phyloP scores from a whole-genome alignment of 1,140 invertebrate species.

The Acyrthosiphon pisum region DNA sequence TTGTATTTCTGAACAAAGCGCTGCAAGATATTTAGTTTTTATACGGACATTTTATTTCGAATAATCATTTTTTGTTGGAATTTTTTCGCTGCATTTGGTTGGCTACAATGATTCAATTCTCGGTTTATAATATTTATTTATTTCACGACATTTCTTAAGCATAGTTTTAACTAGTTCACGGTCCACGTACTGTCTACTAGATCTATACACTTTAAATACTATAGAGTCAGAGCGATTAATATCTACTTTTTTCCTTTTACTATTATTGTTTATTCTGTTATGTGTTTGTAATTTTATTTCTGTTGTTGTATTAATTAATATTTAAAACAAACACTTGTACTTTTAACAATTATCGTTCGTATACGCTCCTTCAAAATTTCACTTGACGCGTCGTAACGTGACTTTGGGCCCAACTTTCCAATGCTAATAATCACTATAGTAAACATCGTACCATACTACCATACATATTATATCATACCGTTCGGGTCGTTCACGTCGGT shows the following conservation, averaged over 20 bases:
- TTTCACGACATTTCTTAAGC: background rate
- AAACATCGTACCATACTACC: background rate
- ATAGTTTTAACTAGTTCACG: background rate
- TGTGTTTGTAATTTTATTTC: background rate
- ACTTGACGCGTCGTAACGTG: background rate
- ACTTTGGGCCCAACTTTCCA: background rate
- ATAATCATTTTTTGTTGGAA: background rate
- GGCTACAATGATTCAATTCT: too few species aligned
- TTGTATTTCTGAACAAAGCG: background rate
- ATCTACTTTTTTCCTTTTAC: background rate
- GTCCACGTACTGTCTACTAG: background rate
- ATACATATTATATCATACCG: background rate
- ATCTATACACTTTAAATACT: background rate
- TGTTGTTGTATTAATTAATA: background rate
- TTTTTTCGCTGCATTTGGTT: too few species aligned
- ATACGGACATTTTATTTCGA: too few species aligned
- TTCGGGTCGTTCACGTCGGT: background rate
- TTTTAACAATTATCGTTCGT: background rate
- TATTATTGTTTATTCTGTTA: background rate
- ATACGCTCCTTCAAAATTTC: background rate
- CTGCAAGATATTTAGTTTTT: background rate
- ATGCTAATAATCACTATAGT: background rate
- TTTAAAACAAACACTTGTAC: background rate
- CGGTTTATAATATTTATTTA: too few species aligned
- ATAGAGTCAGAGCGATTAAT: background rate